Percentiles rank a stretch among this genome's conserved stretches.
Evolutionary conservation across 2,113 vertebrate genomes (phyloP).

Genomic region (Macquaria australasica): DNA sequence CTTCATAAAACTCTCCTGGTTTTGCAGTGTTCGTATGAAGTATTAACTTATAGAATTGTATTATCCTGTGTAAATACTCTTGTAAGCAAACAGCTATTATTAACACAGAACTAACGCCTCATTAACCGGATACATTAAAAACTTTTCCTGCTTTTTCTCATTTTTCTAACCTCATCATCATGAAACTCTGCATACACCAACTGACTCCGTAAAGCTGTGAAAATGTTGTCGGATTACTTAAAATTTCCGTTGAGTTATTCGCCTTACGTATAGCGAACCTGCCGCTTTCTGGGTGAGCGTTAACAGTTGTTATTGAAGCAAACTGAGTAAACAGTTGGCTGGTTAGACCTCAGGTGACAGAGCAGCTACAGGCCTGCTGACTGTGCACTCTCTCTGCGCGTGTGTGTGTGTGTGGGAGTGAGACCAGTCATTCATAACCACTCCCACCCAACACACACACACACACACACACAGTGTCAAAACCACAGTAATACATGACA

Average conservation of each 20-base stretch:
- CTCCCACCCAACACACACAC: conserved; percentile 33
- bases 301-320: conserved; percentile 51
- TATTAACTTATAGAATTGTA: background rate
- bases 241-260: background rate
- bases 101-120: background rate
- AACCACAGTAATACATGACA: conserved; percentile 68
- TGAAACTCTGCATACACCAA: background rate
- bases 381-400: conserved; percentile 51
- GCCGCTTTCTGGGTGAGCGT: conserved; percentile 23
- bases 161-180: background rate
- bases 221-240: background rate
- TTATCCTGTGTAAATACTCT: background rate
- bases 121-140: background rate
- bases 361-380: conserved; percentile 72
- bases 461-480: conserved; percentile 34
- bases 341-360: conserved; percentile 74
- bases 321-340: conserved; percentile 54
- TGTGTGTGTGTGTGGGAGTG: conserved; percentile 16
- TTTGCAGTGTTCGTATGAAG: background rate
- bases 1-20: background rate
- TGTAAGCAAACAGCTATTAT: background rate
- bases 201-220: background rate
- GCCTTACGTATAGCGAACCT: background rate
- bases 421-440: conserved; percentile 64
- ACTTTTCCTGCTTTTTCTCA: background rate